Base-by-base conservation (phyloP, 2,888 invertebrate species). In the Diachrysia chrysitis region DNA sequence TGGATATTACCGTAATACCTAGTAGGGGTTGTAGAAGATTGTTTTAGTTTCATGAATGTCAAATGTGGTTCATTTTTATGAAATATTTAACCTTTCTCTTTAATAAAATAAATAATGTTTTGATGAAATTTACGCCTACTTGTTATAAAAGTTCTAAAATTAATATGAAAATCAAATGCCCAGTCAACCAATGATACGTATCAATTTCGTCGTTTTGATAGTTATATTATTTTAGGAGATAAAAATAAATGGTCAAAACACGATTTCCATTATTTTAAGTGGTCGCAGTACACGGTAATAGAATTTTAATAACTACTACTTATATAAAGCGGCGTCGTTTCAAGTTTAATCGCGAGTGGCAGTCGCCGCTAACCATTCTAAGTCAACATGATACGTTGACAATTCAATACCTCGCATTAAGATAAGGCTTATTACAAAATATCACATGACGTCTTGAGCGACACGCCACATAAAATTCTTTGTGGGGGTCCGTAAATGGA, bases 381-480 rank as follows among this genome's bases (percentile, higher is more conserved):
- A 85, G 85, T 58, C 42, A 75, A 84, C 88, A 85, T 87, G 88
- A 90, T 90, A 78, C 82, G 68, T 76, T 90, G 93, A 92, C 92
- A 90, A 92, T 92, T 93, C 91, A 90, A 93, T 93, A 90, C 89
- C 80, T 63, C 65, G 81, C 85, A 82, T 85, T 83, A 72, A 89
- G 89, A 90, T 90, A 90, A 89, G 85, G 78, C 76, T 86, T 83
- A 87, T 88, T 89, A 90, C 88, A 89, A 90, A 79, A 89, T 91
- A 89, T 89, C 84, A 85, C 83, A 81, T 87, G 88, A 88, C 89
- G 83, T 80, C 82, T 82, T 78, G 81, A 85, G 81, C 76, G 86
- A 86, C 86, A 83, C 71, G 71, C 71, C 82, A 84, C 86, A 89
- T 90, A 87, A 88, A 88, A 90, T 88, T 87, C 85, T 83, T 86